These are phyloP conservation scores for Steatocranus sp. DNA, from an alignment of 2,797 vertebrate genomes.

Conservation along the genomic window DNA sequence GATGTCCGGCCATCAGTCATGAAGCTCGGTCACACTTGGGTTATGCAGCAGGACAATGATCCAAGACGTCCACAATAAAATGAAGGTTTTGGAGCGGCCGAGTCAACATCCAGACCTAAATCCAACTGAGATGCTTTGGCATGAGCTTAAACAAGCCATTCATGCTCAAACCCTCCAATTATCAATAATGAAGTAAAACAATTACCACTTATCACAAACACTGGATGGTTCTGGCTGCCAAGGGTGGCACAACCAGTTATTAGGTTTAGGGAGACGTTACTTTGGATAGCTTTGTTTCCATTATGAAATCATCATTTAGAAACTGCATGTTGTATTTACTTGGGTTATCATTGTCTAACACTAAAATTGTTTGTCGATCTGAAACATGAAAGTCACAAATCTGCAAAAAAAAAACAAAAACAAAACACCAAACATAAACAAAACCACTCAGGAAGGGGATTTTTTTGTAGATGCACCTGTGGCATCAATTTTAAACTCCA, in stretches of 20 bases:
- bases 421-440: background rate
- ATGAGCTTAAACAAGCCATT: background rate
- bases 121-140: background rate
- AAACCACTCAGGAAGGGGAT: background rate
- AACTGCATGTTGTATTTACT: background rate
- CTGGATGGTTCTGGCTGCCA: background rate
- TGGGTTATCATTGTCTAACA: background rate
- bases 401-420: fast-evolving
- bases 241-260: background rate
- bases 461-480: background rate
- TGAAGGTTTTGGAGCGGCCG: background rate
- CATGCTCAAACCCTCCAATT: background rate
- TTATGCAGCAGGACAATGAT: background rate
- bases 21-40: background rate
- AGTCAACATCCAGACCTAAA: background rate
- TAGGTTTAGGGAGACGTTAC: background rate
- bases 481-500: background rate
- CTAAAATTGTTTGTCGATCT: background rate
- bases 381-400: background rate
- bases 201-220: background rate
- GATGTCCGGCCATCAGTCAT: background rate
- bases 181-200: background rate
- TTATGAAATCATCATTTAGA: background rate
- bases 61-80: background rate
- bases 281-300: background rate